Percentiles rank a stretch among this genome's conserved stretches.
phyloP scores from a whole-genome alignment of 2,888 invertebrate species.

The Octodonta nipae region DNA sequence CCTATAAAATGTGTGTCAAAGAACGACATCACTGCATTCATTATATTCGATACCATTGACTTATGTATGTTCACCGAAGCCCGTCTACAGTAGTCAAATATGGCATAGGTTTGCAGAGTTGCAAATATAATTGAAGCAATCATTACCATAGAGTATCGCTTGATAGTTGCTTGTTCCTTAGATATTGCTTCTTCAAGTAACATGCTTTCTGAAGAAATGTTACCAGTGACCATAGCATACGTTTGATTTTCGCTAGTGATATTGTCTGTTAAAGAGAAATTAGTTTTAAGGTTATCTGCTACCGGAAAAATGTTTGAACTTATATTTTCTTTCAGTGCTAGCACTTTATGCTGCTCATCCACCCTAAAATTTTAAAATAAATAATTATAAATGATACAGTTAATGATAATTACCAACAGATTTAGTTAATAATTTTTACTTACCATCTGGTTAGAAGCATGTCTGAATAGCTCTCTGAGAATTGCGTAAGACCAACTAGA shows the following conservation, averaged over 20 bases:
- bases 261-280: too few species aligned
- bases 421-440: too few species aligned
- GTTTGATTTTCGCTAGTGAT: too few species aligned
- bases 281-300: too few species aligned
- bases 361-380: too few species aligned
- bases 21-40: conserved; percentile 22
- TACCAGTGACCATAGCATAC: too few species aligned
- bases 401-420: too few species aligned
- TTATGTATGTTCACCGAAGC: conserved; percentile 35
- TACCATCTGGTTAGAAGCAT: conserved; percentile 16
- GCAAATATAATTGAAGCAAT: conserved; percentile 8
- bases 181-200: conserved; percentile 10
- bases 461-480: conserved; percentile 20
- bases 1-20: conserved; percentile 26
- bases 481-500: conserved; percentile 21
- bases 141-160: conserved; percentile 15
- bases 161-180: conserved; percentile 11
- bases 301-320: too few species aligned
- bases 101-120: conserved; percentile 31
- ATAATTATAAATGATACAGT: too few species aligned
- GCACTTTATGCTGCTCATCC: too few species aligned
- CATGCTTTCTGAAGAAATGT: too few species aligned
- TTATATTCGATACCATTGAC: conserved; percentile 18
- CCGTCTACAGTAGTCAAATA: conserved; percentile 70
- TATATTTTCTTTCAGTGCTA: too few species aligned